These are phyloP conservation scores for Sinocyclocheilus maitianheensis DNA, from an alignment of 2,113 vertebrate genomes.

Conservation along the genomic window DNA sequence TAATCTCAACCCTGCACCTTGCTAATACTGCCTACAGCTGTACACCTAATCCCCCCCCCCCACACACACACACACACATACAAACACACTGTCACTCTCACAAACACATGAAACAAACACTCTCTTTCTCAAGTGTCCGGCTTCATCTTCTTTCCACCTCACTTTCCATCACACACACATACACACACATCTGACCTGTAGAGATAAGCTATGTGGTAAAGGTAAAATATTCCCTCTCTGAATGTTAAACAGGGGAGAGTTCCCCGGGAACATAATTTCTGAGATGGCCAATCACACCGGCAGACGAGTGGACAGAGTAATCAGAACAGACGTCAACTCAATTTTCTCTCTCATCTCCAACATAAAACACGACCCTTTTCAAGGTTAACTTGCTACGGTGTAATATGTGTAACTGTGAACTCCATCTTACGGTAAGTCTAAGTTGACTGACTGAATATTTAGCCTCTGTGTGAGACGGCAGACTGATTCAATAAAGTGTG, in stretches of 20 bases:
- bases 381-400: slow-evolving; percentile 29
- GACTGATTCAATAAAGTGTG: slow-evolving; percentile 27
- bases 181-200: slow-evolving; percentile 36
- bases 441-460: slow-evolving; percentile 29
- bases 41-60: slow-evolving; percentile 27
- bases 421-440: slow-evolving; percentile 17
- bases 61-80: slow-evolving; percentile 36
- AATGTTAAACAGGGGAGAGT: slow-evolving; percentile 29
- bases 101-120: slow-evolving; percentile 42
- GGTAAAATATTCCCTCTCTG: slow-evolving; percentile 38
- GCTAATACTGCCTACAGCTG: slow-evolving; percentile 39
- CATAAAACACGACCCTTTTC: slow-evolving; percentile 25
- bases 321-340: slow-evolving; percentile 31
- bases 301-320: slow-evolving; percentile 14
- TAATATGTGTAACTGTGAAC: slow-evolving; percentile 37
- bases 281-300: not conserved
- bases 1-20: slow-evolving; percentile 50
- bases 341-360: slow-evolving; percentile 16
- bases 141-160: slow-evolving; percentile 19
- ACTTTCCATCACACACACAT: slow-evolving; percentile 29
- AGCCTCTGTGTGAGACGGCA: slow-evolving; percentile 13
- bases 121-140: slow-evolving; percentile 33
- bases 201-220: slow-evolving; percentile 39
- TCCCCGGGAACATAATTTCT: not conserved
- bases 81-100: slow-evolving; percentile 9